A percentile compares a stretch with the other conserved stretches of the same genome.
Evolutionary conservation across 2,888 invertebrate species (phyloP).

Genomic region (Agriopis marginaria): DNA sequence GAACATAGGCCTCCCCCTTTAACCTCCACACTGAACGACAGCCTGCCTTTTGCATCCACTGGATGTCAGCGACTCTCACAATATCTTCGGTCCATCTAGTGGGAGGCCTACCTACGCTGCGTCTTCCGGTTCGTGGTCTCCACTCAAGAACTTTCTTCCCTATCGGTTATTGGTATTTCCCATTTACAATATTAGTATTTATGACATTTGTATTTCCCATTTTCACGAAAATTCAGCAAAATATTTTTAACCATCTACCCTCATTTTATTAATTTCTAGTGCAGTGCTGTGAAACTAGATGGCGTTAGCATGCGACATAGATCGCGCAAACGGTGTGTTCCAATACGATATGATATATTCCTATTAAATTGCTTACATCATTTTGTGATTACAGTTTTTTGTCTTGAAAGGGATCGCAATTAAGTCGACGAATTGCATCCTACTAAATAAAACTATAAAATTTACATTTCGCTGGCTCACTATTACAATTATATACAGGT

Average conservation of each 20-base stretch:
- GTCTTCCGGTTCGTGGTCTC: too few species aligned
- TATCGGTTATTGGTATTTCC: too few species aligned
- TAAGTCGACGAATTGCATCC: constrained; percentile 54
- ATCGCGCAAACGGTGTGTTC: constrained; percentile 44
- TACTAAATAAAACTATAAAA: constrained; percentile 12
- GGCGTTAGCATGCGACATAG: constrained; percentile 38
- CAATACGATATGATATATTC: background rate
- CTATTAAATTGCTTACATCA: background rate
- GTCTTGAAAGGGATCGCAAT: constrained; percentile 53
- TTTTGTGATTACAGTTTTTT: constrained; percentile 45
- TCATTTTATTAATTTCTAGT: constrained; percentile 3
- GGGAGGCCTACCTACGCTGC: too few species aligned
- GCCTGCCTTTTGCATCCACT: too few species aligned
- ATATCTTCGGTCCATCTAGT: too few species aligned
- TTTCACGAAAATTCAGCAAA: background rate
- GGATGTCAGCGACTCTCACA: too few species aligned
- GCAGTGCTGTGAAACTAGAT: constrained; percentile 44
- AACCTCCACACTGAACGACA: too few species aligned
- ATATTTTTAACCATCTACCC: constrained; percentile 28
- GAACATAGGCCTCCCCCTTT: too few species aligned
- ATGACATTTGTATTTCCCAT: background rate
- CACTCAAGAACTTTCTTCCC: too few species aligned
- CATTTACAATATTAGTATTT: too few species aligned
- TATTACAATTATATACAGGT: too few species aligned
- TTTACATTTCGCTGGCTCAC: too few species aligned